Evolutionary conservation across 2,797 vertebrate genomes (phyloP), one percentile per base, ranked within the genome.

Genomic region (Kryptopterus vitreolus): DNA sequence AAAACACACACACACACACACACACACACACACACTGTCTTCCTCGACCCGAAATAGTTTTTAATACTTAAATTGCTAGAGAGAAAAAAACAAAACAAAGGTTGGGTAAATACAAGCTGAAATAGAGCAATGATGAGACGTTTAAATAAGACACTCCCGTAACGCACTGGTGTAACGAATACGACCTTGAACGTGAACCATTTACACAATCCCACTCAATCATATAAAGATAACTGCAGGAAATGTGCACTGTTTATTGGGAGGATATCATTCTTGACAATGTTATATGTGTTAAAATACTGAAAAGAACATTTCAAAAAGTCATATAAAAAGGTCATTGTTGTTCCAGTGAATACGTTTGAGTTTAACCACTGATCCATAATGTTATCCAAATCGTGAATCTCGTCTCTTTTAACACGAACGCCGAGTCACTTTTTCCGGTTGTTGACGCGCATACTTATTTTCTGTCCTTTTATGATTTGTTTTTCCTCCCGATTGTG

Each of bases 351-450:
- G 76, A 13, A 31, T 31, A 71, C 50, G 22, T 35, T 3, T 50
- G 63, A 18, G 58, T 59, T 65, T 50, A 48, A 50, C 65, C 26
- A 72, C 72, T 77, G 71, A 73, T 35, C 63, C 57, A 33, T 0
- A 7, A 43, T 43, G 10, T 43, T 43, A 43, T 43, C 38, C 38
- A 43, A 7, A 38, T 38, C 7, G 35, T 38, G n/a, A n/a, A n/a
- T n/a, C 7, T 43, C 8, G 7, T 43, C 7, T 43, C 38, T 43
- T 43, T 7, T 3, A 0, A 9, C 38, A 43, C 10, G 38, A 43
- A 6, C 10, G 38, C 38, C 10, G 38, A 43, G 38, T 43, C 6
- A 43, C n/a, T n/a, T n/a, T n/a, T n/a, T n/a, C n/a, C n/a, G 10
- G 8, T 43, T 43, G 38, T 43, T 43, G 38, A 43, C 38, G 10